phyloP scores from a whole-genome alignment of 2,113 vertebrate species.

The Cairina moschata region DNA sequence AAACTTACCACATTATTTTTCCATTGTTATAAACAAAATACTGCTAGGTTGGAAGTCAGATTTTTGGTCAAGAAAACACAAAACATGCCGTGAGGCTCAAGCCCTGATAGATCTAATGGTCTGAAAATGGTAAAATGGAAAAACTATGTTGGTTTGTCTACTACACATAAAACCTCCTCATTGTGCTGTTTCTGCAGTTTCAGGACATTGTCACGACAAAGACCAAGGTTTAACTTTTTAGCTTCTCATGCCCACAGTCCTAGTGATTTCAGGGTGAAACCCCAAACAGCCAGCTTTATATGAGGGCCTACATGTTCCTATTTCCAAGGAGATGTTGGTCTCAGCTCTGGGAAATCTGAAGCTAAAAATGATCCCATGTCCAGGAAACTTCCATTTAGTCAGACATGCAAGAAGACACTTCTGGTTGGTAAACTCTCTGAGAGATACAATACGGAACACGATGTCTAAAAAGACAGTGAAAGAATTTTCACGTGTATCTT shows the following conservation, averaged over 20 bases:
- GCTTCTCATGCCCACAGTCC: neutral
- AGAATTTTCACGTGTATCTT: neutral
- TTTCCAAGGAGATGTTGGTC: neutral
- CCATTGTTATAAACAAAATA: neutral
- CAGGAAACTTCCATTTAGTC: neutral
- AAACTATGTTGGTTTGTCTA: neutral
- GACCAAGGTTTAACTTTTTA: neutral
- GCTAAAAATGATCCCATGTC: neutral
- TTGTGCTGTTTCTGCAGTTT: neutral
- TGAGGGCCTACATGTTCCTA: neutral
- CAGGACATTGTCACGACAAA: neutral
- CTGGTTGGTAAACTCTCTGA: neutral
- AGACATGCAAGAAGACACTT: neutral
- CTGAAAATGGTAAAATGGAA: neutral
- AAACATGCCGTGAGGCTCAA: neutral
- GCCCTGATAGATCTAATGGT: neutral
- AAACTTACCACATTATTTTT: neutral
- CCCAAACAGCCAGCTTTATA: neutral
- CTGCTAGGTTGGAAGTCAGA: neutral
- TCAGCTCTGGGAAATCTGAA: neutral
- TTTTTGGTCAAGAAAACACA: neutral
- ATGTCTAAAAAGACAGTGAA: neutral
- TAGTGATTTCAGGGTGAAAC: neutral
- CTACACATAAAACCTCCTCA: neutral
- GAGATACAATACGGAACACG: neutral